Conservation (phyloP, 2,888 invertebrate genomes). For the Boloria selene region DNA sequence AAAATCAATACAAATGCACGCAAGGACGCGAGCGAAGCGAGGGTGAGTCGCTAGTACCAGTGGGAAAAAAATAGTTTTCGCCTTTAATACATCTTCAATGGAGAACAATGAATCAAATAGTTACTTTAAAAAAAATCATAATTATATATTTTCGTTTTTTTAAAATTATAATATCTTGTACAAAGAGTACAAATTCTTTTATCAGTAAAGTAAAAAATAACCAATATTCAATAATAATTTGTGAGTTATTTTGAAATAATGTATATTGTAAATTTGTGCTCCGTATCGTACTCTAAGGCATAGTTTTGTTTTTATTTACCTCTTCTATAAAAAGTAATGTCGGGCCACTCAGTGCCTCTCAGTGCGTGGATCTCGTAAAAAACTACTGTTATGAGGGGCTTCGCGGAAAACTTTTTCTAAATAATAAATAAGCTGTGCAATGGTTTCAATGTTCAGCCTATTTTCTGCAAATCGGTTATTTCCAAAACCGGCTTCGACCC, state of each 20-base stretch:
- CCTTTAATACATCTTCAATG: too few species aligned
- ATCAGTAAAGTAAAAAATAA: too few species aligned
- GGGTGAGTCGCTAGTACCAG: too few species aligned
- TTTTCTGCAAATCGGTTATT: background rate
- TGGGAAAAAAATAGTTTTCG: too few species aligned
- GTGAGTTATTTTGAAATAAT: background rate
- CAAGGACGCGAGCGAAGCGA: too few species aligned
- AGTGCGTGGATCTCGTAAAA: conserved; percentile 4
- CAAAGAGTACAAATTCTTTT: too few species aligned
- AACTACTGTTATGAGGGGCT: conserved; percentile 18
- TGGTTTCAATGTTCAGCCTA: background rate
- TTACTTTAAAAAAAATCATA: too few species aligned
- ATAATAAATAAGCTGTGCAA: conserved; percentile 10
- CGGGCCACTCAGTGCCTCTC: background rate
- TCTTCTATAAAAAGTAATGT: conserved; percentile 14
- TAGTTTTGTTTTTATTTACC: conserved; percentile 8
- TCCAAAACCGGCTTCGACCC: background rate
- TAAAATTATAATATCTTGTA: too few species aligned
- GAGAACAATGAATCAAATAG: too few species aligned
- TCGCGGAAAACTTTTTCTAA: conserved; percentile 10
- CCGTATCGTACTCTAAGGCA: background rate
- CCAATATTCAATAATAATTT: too few species aligned
- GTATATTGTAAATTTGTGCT: background rate
- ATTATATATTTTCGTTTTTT: too few species aligned
- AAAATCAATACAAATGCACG: too few species aligned